These are phyloP conservation scores for Drosophila greeni DNA, from an alignment of 2,888 invertebrate species.

Conservation along the genomic window DNA sequence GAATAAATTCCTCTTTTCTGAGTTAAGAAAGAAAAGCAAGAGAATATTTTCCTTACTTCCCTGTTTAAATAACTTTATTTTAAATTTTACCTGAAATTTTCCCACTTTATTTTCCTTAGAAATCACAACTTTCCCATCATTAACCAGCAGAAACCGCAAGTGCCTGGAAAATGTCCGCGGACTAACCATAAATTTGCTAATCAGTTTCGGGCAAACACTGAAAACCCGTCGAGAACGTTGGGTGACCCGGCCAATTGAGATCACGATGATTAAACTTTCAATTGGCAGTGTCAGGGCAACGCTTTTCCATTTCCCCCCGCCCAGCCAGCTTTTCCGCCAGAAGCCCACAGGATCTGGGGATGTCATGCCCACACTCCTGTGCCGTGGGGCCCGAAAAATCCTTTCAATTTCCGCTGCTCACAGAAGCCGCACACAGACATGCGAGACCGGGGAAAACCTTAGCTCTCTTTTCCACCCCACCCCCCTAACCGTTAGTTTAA, in stretches of 20 bases:
- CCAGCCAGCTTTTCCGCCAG: constrained; percentile 5
- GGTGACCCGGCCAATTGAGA: constrained; percentile 24
- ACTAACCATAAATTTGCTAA: constrained; percentile 22
- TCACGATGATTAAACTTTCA: constrained; percentile 63
- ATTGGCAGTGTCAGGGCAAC: constrained; percentile 50
- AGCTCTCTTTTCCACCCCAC: constrained; percentile 18
- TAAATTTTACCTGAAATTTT: too few relatives aligned
- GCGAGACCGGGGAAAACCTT: constrained; percentile 26
- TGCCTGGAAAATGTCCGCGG: constrained; percentile 4
- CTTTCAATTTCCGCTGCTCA: constrained; percentile 65
- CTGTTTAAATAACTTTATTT: too few relatives aligned
- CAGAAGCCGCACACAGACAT: constrained; percentile 32
- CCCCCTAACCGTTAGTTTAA: constrained; percentile 70
- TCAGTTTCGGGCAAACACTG: constrained; percentile 12
- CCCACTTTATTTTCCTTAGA: not conserved
- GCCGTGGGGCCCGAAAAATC: constrained; percentile 47
- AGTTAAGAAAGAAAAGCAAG: too few relatives aligned
- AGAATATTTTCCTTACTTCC: too few relatives aligned
- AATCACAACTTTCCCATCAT: constrained; percentile 1
- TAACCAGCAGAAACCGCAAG: constrained; percentile 1
- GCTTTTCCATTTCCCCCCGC: constrained; percentile 26
- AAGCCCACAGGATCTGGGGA: constrained; percentile 16
- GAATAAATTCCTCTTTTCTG: accelerated
- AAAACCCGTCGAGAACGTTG: not conserved
- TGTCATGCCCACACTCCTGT: constrained; percentile 25